Percentiles rank a stretch among this genome's conserved stretches.
Evolutionary conservation across 1,140 invertebrate genomes (phyloP).

Genomic region (Lordiphosa stackelbergi): DNA sequence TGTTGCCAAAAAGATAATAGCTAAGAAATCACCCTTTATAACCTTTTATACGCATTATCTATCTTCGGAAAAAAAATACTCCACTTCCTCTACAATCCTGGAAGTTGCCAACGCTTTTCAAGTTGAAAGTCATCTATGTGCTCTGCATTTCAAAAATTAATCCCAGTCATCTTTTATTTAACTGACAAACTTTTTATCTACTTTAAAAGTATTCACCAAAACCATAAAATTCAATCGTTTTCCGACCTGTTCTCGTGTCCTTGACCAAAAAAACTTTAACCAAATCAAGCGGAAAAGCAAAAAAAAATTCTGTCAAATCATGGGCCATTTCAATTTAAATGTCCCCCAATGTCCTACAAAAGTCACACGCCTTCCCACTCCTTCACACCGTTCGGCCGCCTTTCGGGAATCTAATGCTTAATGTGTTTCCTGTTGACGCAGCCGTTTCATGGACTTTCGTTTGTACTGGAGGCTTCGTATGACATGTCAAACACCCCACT

Average conservation of each 20-base stretch:
- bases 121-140: too few species aligned
- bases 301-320: slow-evolving; percentile 48
- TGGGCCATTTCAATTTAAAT: slow-evolving; percentile 65
- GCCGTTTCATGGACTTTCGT: slow-evolving; percentile 30
- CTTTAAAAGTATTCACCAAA: slow-evolving; percentile 34
- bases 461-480: slow-evolving; percentile 52
- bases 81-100: too few species aligned
- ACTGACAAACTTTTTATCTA: slow-evolving; percentile 39
- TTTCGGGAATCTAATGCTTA: slow-evolving; percentile 44
- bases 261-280: slow-evolving; percentile 30
- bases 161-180: slow-evolving; percentile 20
- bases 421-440: slow-evolving; percentile 69
- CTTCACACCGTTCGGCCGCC: slow-evolving; percentile 33
- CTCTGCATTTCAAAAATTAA: too few species aligned
- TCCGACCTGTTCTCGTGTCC: slow-evolving; percentile 39
- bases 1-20: too few species aligned
- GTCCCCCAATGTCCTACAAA: slow-evolving; percentile 23
- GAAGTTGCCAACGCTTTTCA: too few species aligned
- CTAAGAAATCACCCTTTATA: too few species aligned
- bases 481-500: slow-evolving; percentile 70
- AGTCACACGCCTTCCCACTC: slow-evolving; percentile 13
- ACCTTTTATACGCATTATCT: too few species aligned
- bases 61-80: too few species aligned
- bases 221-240: slow-evolving; percentile 22
- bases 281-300: slow-evolving; percentile 22